Conservation (phyloP, 2,113 vertebrate genomes). For the Ameiurus melas region DNA sequence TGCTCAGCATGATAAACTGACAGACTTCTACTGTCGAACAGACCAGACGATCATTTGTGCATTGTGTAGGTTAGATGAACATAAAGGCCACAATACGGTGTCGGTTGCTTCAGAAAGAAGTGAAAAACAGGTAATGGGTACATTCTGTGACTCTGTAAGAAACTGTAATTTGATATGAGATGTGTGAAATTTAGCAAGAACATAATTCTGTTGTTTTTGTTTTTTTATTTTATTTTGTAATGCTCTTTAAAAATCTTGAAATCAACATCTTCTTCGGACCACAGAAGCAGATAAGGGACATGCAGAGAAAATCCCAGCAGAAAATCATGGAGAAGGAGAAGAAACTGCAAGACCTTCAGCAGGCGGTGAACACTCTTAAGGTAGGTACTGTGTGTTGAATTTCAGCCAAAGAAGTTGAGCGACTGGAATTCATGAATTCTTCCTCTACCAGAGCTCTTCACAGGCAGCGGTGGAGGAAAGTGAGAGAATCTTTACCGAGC, state of each 20-base stretch:
- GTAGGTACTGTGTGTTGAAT: background rate
- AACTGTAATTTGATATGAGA: background rate
- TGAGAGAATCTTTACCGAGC: slow-evolving; percentile 38
- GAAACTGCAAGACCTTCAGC: slow-evolving; percentile 30
- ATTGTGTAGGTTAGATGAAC: slow-evolving; percentile 20
- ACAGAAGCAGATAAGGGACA: slow-evolving; percentile 24
- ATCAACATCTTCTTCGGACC: background rate
- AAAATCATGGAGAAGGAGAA: slow-evolving; percentile 31
- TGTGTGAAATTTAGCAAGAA: background rate
- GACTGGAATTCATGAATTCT: background rate
- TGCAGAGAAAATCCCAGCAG: slow-evolving; percentile 23
- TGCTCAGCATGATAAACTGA: slow-evolving; percentile 14
- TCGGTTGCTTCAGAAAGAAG: slow-evolving; percentile 19
- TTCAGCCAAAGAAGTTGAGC: background rate
- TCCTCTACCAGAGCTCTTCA: slow-evolving; percentile 39
- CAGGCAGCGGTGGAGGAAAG: slow-evolving; percentile 41
- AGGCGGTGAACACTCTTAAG: slow-evolving; percentile 24
- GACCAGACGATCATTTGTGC: slow-evolving; percentile 27
- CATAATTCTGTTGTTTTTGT: background rate
- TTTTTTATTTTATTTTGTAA: background rate
- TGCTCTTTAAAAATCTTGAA: background rate
- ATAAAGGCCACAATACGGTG: slow-evolving; percentile 26
- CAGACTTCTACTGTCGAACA: slow-evolving; percentile 32
- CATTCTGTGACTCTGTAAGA: background rate
- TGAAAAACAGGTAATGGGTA: slow-evolving; percentile 36